Conservation (phyloP, 2,113 vertebrate species). For the Ardeotis arabs region DNA sequence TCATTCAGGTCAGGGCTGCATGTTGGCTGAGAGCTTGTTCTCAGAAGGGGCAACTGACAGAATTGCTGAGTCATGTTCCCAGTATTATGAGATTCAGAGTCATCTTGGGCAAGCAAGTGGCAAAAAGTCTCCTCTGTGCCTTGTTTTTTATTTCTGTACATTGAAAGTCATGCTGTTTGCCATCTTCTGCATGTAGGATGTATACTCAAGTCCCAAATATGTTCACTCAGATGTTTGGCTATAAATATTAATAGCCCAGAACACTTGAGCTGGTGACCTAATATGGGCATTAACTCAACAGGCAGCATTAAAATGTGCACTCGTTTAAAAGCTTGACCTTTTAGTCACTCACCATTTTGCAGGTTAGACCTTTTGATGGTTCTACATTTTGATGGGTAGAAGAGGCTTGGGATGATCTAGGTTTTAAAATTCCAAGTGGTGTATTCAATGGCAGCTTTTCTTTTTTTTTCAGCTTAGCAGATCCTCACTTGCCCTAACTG, state of each 20-base stretch:
- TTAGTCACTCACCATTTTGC: background rate
- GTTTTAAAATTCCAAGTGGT: background rate
- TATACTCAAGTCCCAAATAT: background rate
- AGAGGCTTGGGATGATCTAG: background rate
- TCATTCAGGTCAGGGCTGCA: background rate
- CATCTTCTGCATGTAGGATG: background rate
- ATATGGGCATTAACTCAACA: background rate
- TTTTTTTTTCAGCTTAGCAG: background rate
- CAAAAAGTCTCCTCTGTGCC: background rate
- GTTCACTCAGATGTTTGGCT: background rate
- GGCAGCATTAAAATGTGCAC: background rate
- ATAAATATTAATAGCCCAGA: background rate
- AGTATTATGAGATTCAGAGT: background rate
- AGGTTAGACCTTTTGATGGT: background rate
- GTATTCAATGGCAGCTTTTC: background rate
- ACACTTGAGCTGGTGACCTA: background rate
- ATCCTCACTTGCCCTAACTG: background rate
- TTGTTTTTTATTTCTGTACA: background rate
- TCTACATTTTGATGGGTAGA: background rate
- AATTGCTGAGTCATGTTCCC: background rate
- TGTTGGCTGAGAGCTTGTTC: background rate
- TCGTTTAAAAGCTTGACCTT: constrained; percentile 1
- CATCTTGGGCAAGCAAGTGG: background rate
- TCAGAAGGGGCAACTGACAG: background rate
- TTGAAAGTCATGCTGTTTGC: background rate